Base-by-base conservation (phyloP, 2,888 invertebrate genomes). In the Ophion ellenae region DNA sequence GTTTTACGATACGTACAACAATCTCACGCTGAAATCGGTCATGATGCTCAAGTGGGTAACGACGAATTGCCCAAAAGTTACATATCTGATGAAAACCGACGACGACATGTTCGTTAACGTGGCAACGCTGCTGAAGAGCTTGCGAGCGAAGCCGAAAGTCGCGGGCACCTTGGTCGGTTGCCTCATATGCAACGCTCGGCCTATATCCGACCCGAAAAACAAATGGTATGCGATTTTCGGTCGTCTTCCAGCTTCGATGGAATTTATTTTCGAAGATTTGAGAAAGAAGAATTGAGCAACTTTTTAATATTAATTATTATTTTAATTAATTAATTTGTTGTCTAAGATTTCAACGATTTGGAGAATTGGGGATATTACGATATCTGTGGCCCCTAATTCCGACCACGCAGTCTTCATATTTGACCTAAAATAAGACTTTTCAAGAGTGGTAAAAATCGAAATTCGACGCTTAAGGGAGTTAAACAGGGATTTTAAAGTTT, bases 81-180 rank as follows among this genome's bases (percentile, higher is more conserved):
- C 96, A 67, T 98, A 96, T 94, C 95, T 98, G 32, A 95, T 98
- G 93, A 98, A 98, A 95, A 97, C 97, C 5, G 98, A 98, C 89
- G 98, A 98, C 89, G 98, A 98, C 90, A 97, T 97, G 95, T 98
- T 97, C 92, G 96, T 98, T 1, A 97, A 98, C 93, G 94, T 98
- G 83, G 96, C 96, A 17, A 96, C 95, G 88, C 94, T 97, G 36
- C 91, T 97, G 77, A 91, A 91, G 85, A 90, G 93, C 7, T 89
- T 95, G 45, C 91, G 89, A 71, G 84, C 90, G 32, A 90, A 90
- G 84, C 82, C 90, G 74, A 71, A 92, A 88, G 89, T 90, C 32
- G 90, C 94, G 71, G 95, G 95, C 47, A 91, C 97, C 85, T 94
- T 98, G 69, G 95, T 97, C 14, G 98, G 98, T 0, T 96, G 96